Evolutionary conservation across 2,888 invertebrate genomes (phyloP).

Genomic region (Synergus itoensis): DNA sequence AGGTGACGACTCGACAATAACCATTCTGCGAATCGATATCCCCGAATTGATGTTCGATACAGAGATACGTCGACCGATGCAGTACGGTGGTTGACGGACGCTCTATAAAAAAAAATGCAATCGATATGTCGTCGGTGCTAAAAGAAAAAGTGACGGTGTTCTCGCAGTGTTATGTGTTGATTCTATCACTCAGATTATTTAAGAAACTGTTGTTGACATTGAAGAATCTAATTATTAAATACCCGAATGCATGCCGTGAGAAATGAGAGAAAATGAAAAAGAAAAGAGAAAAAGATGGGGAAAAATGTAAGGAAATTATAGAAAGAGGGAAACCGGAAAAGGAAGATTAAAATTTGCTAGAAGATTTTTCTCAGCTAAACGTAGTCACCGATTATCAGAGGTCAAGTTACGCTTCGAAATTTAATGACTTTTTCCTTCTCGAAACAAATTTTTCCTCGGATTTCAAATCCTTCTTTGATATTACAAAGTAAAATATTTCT

Average conservation of each 20-base stretch:
- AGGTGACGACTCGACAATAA: conserved; percentile 64
- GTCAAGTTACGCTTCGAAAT: not conserved
- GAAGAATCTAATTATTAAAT: conserved; percentile 44
- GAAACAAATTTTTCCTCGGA: not conserved
- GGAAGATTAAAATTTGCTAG: not conserved
- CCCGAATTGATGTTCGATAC: conserved; percentile 56
- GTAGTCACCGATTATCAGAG: conserved; percentile 14
- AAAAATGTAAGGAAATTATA: not conserved
- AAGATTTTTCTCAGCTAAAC: not conserved
- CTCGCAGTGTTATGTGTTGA: conserved; percentile 34
- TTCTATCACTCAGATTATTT: conserved; percentile 47
- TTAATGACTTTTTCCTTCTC: conserved; percentile 1
- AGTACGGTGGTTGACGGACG: not conserved
- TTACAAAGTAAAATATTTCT: not conserved
- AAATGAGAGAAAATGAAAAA: conserved; percentile 19
- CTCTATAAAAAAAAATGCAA: conserved; percentile 30
- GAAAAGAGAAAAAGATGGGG: not conserved
- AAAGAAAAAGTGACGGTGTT: conserved; percentile 28
- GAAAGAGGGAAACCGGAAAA: not conserved
- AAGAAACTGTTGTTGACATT: conserved; percentile 52
- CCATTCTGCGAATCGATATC: conserved; percentile 57
- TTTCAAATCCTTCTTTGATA: not conserved
- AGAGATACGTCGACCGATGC: conserved; percentile 21
- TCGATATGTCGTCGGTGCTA: conserved; percentile 36
- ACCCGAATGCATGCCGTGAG: conserved; percentile 7